These are phyloP conservation scores for Metallyticus violacea DNA, from an alignment of 2,888 invertebrate species.

Conservation along the genomic window DNA sequence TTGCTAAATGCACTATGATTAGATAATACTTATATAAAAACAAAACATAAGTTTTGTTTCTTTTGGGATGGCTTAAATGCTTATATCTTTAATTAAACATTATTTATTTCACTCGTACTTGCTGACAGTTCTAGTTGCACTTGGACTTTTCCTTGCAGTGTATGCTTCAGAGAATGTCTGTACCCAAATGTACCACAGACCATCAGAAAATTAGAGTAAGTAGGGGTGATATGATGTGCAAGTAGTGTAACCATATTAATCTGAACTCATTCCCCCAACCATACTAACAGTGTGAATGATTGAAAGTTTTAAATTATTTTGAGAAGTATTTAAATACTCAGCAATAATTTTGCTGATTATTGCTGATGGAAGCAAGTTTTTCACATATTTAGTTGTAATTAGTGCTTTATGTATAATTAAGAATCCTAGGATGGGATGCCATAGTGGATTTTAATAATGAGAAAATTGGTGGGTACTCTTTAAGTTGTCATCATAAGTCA, in stretches of 20 bases:
- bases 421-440: too few relatives aligned
- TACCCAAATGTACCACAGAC: conserved; percentile 79
- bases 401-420: too few relatives aligned
- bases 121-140: not conserved
- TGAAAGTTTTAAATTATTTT: too few relatives aligned
- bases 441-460: too few relatives aligned
- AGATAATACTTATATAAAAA: not conserved
- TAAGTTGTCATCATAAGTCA: too few relatives aligned
- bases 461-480: too few relatives aligned
- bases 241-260: not conserved
- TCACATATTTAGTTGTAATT: too few relatives aligned
- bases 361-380: too few relatives aligned
- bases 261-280: not conserved
- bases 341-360: too few relatives aligned
- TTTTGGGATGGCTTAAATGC: not conserved
- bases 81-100: not conserved
- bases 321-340: too few relatives aligned
- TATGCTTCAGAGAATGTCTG: conserved; percentile 86
- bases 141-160: conserved; percentile 63
- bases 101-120: not conserved
- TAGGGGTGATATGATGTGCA: conserved; percentile 41
- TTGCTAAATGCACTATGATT: not conserved
- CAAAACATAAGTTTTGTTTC: not conserved
- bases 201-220: conserved; percentile 92
- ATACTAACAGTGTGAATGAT: not conserved